These are phyloP conservation scores for Dromius quadrimaculatus DNA, from an alignment of 2,888 invertebrate genomes.

Conservation along the genomic window DNA sequence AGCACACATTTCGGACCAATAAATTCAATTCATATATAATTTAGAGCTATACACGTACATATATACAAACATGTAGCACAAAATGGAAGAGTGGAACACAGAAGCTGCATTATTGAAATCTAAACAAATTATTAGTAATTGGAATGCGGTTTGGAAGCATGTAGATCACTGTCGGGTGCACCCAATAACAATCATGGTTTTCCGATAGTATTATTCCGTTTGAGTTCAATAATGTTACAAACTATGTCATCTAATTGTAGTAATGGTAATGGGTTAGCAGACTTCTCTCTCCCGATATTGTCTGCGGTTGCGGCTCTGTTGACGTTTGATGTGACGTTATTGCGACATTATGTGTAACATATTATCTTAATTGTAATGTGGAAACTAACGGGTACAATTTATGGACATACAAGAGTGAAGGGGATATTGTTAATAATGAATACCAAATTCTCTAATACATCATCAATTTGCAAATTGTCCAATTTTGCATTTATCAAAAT, in stretches of 20 bases:
- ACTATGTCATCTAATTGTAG: slow-evolving; percentile 46
- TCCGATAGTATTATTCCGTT: slow-evolving; percentile 52
- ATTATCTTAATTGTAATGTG: slow-evolving; percentile 51
- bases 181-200: slow-evolving; percentile 52
- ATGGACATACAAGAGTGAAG: slow-evolving; percentile 10
- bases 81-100: background rate
- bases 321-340: slow-evolving; percentile 50
- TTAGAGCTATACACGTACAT: slow-evolving; percentile 39
- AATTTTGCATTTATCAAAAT: too few relatives aligned
- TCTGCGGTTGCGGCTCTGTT: slow-evolving; percentile 40
- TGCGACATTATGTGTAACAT: slow-evolving; percentile 40
- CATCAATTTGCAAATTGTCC: too few relatives aligned
- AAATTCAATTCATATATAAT: slow-evolving; percentile 50
- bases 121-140: slow-evolving; percentile 53
- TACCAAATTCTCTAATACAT: slow-evolving; percentile 36
- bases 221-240: slow-evolving; percentile 47
- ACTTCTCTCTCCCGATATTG: slow-evolving; percentile 22
- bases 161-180: slow-evolving; percentile 48
- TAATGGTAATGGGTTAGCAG: slow-evolving; percentile 43
- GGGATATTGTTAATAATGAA: slow-evolving; percentile 6
- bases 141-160: slow-evolving; percentile 44
- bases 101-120: slow-evolving; percentile 51
- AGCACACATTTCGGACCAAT: slow-evolving; percentile 35
- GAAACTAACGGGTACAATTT: slow-evolving; percentile 28
- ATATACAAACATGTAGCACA: background rate